Conservation (phyloP, 1,140 invertebrate species). For the Campodea augens region DNA sequence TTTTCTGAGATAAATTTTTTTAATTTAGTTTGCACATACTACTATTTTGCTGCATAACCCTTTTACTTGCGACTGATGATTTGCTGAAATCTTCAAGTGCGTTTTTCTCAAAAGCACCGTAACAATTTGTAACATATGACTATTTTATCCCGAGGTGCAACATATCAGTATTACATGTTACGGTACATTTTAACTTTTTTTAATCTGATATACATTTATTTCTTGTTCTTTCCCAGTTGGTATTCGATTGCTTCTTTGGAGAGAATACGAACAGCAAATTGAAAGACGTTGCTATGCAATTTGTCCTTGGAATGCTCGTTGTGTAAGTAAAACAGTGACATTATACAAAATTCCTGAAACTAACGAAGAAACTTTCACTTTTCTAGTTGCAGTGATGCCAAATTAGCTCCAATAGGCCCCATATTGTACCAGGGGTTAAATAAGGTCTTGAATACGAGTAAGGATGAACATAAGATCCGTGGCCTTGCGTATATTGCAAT, state of each 20-base stretch:
- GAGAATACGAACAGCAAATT: slow-evolving; percentile 61
- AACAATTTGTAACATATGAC: too few relatives aligned
- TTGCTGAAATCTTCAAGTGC: too few relatives aligned
- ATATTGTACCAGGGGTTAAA: slow-evolving; percentile 46
- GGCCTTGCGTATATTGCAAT: slow-evolving; percentile 54
- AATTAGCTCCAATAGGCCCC: slow-evolving; percentile 37
- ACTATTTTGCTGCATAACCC: too few relatives aligned
- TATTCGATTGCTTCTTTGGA: slow-evolving; percentile 74
- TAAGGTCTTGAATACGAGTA: slow-evolving; percentile 42
- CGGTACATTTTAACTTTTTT: too few relatives aligned
- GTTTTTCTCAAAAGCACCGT: too few relatives aligned
- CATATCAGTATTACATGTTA: too few relatives aligned
- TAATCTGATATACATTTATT: too few relatives aligned
- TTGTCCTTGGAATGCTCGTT: slow-evolving; percentile 57
- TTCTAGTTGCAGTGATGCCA: slow-evolving; percentile 33
- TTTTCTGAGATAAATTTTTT: too few relatives aligned
- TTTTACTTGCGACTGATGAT: too few relatives aligned
- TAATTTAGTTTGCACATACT: too few relatives aligned
- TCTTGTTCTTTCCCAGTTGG: slow-evolving; percentile 43
- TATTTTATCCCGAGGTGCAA: too few relatives aligned
- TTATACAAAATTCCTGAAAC: too few relatives aligned
- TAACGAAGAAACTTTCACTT: slow-evolving; percentile 14
- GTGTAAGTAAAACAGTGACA: slow-evolving; percentile 39
- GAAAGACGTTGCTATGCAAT: slow-evolving; percentile 58
- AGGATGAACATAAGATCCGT: slow-evolving; percentile 31